These are phyloP conservation scores for Aurelia coerulea DNA, from an alignment of 30 jellyfish, hydroid and myxozoan genomes.

Conservation along the genomic window DNA sequence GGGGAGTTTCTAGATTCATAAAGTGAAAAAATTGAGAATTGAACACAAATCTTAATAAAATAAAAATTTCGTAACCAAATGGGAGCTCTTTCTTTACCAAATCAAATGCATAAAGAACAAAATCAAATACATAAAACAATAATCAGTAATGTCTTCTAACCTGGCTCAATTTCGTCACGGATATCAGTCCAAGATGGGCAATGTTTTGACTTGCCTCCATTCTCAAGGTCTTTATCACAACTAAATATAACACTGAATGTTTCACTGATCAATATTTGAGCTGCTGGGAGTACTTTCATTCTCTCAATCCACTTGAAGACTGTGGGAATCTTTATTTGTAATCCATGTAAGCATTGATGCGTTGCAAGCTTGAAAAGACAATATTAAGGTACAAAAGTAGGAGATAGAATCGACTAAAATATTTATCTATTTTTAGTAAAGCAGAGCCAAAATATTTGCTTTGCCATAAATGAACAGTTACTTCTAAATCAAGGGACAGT, in stretches of 20 bases:
- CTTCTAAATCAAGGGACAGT: too few relatives aligned
- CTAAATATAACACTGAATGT: neutral
- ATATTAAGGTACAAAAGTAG: neutral
- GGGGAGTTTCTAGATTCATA: too few relatives aligned
- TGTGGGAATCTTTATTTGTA: slow-evolving; percentile 9
- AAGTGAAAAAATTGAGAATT: too few relatives aligned
- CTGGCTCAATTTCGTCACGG: neutral
- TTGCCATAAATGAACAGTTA: too few relatives aligned
- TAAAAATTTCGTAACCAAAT: too few relatives aligned
- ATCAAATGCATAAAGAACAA: too few relatives aligned
- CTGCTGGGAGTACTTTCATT: slow-evolving; percentile 15
- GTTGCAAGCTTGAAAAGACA: slow-evolving; percentile 22
- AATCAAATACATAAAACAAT: too few relatives aligned
- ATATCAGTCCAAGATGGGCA: neutral
- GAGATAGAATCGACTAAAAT: too few relatives aligned
- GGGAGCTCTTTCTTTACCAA: too few relatives aligned
- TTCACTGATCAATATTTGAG: neutral
- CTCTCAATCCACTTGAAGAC: slow-evolving; percentile 33
- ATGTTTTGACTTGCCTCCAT: neutral
- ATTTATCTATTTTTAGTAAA: too few relatives aligned
- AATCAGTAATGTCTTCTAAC: neutral
- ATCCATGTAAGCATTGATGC: slow-evolving; percentile 8
- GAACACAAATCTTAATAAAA: too few relatives aligned
- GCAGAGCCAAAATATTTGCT: too few relatives aligned
- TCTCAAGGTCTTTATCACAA: neutral